Conservation (phyloP, 2,888 invertebrate genomes). For the Brassicogethes aeneus region DNA sequence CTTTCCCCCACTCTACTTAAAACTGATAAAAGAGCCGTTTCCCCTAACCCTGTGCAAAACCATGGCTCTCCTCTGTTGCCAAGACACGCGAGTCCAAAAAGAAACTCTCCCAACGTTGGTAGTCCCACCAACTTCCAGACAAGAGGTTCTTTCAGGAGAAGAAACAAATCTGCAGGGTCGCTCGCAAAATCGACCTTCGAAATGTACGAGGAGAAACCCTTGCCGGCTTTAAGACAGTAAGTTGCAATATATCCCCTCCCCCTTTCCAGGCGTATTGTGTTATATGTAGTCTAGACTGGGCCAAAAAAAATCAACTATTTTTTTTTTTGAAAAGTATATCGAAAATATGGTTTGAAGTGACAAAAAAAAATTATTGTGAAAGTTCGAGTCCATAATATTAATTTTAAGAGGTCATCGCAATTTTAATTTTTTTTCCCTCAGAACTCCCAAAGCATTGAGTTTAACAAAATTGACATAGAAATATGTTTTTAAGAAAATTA, state of each 20-base stretch:
- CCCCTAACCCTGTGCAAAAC: conserved; percentile 41
- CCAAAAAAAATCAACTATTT: no score
- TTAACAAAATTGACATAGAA: no score
- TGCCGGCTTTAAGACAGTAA: conserved; percentile 81
- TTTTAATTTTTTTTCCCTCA: no score
- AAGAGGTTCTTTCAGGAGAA: conserved; percentile 49
- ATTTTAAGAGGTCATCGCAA: no score
- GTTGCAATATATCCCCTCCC: conserved; percentile 24
- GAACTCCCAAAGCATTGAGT: no score
- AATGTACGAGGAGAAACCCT: conserved; percentile 77
- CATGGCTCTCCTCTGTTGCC: conserved; percentile 45
- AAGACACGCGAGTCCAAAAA: conserved; percentile 44
- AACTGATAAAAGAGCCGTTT: conserved; percentile 39
- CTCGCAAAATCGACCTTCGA: conserved; percentile 60
- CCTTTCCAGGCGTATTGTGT: no score
- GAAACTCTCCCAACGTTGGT: conserved; percentile 35
- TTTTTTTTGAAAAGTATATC: no score
- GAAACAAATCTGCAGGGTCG: conserved; percentile 58
- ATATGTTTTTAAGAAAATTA: no score
- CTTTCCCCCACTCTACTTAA: conserved; percentile 34
- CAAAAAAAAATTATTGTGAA: no score
- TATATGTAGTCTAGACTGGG: no score
- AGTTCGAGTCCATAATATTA: no score
- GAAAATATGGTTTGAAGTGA: no score
- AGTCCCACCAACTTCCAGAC: conserved; percentile 46